Conservation (phyloP, 2,888 invertebrate genomes). For the Nowickia ferox region DNA sequence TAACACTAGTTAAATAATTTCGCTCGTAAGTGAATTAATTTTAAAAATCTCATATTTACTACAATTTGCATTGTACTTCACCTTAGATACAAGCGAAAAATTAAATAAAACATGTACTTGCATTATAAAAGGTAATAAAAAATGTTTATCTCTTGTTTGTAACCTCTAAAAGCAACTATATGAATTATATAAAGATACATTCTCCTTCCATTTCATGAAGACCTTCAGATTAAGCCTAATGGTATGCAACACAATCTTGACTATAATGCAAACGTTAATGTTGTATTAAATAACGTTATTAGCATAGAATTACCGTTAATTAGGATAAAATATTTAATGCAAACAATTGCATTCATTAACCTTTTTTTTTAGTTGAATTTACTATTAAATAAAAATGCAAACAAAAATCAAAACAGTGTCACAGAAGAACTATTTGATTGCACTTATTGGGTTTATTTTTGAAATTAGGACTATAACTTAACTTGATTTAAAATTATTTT, state of each 20-base stretch:
- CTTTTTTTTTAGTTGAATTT: conserved; percentile 26
- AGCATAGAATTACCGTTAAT: conserved; percentile 57
- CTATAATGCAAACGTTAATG: background rate
- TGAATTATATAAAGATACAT: background rate
- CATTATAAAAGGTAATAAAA: background rate
- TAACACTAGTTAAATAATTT: too few relatives aligned
- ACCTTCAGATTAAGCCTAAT: conserved; percentile 20
- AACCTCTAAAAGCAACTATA: conserved; percentile 7
- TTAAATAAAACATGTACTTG: background rate
- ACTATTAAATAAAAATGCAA: background rate
- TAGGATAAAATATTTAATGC: conserved; percentile 52
- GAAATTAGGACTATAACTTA: background rate
- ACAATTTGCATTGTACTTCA: too few relatives aligned
- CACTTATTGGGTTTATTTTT: background rate
- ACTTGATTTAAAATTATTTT: too few relatives aligned
- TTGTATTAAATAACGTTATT: conserved; percentile 43
- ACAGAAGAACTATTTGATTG: background rate
- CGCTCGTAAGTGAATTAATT: too few relatives aligned
- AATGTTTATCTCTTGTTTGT: background rate
- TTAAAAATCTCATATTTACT: too few relatives aligned
- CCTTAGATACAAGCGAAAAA: background rate
- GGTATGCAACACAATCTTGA: conserved; percentile 31
- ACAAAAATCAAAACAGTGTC: background rate
- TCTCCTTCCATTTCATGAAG: background rate
- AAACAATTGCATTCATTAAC: conserved; percentile 63